A percentile compares a stretch with the other conserved stretches of the same genome.
phyloP scores from a whole-genome alignment of 2,113 vertebrate species.

The Ginglymostoma cirratum region DNA sequence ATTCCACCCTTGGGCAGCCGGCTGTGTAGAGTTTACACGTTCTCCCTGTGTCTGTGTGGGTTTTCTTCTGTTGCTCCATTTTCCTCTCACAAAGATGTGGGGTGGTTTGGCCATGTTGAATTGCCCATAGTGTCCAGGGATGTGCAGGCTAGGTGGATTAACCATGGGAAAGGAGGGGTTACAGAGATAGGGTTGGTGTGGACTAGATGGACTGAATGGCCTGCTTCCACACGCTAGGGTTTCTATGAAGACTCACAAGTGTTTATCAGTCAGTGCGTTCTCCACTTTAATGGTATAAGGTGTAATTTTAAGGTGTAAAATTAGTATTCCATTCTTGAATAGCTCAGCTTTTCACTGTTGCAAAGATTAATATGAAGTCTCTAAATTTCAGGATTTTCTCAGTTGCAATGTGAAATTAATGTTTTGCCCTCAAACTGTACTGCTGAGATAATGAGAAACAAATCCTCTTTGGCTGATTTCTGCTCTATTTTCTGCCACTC shows the following conservation, averaged over 20 bases:
- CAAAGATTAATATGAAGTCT: neutral
- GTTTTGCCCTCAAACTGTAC: neutral
- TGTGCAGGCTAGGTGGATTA: no score
- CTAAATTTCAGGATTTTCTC: neutral
- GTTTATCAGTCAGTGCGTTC: neutral
- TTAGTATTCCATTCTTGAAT: neutral
- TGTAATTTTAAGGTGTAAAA: neutral
- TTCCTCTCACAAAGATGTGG: no score
- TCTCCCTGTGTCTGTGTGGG: no score
- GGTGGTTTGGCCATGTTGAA: no score
- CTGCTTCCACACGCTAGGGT: no score
- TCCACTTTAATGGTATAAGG: neutral
- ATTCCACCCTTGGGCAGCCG: no score
- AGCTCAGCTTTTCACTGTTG: neutral
- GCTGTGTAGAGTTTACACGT: no score
- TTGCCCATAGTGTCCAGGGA: no score
- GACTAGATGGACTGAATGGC: no score
- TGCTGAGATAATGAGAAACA: neutral
- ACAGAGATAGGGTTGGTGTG: no score
- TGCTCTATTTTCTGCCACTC: neutral
- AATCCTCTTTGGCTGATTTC: neutral
- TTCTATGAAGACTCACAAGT: neutral
- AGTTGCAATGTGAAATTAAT: neutral
- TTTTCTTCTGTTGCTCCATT: no score
- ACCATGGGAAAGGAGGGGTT: no score